These are phyloP conservation scores for Hippolais icterina DNA, from an alignment of 2,113 vertebrate genomes.

Conservation along the genomic window DNA sequence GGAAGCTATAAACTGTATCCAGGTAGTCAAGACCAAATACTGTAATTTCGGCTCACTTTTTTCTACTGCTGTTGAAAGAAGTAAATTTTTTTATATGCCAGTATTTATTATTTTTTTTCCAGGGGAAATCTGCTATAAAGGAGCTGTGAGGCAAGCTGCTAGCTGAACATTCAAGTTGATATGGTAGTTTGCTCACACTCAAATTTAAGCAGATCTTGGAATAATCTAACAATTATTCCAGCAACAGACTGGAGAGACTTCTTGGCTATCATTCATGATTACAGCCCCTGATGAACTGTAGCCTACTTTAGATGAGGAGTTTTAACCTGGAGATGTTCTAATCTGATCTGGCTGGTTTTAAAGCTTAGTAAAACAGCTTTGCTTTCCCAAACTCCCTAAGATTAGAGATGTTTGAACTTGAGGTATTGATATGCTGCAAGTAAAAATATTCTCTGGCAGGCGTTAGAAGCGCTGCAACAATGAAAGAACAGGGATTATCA, in stretches of 20 bases:
- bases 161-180: background rate
- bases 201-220: conserved; percentile 9
- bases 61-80: background rate
- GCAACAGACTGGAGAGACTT: background rate
- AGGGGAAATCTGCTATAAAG: background rate
- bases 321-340: background rate
- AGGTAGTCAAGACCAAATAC: background rate
- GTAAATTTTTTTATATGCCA: background rate
- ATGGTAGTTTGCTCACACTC: background rate
- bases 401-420: background rate
- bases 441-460: background rate
- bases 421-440: background rate
- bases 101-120: background rate
- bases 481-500: background rate
- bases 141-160: background rate
- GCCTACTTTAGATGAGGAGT: background rate
- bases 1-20: background rate
- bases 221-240: background rate
- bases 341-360: background rate
- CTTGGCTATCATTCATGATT: background rate
- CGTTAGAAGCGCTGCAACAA: background rate
- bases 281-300: background rate
- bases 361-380: background rate
- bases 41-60: background rate
- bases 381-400: background rate